Evolutionary conservation across 2,888 invertebrate genomes (phyloP).

Genomic region (Nomada ferruginata): DNA sequence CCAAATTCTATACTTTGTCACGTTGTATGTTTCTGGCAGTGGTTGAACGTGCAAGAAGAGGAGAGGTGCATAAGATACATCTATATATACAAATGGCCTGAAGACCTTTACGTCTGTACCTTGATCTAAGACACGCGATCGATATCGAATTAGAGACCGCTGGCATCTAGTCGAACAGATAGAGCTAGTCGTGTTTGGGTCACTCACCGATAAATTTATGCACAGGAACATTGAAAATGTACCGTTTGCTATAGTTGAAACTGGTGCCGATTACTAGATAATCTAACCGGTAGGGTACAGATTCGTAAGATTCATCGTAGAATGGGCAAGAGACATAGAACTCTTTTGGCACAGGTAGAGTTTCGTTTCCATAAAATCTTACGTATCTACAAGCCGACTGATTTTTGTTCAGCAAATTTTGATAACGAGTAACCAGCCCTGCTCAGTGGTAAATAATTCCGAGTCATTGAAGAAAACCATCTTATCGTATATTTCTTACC

Average conservation of each 20-base stretch:
- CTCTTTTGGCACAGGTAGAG: constrained; percentile 55
- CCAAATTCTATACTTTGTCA: constrained; percentile 79
- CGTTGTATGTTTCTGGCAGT: constrained; percentile 77
- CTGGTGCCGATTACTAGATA: constrained; percentile 69
- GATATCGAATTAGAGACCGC: background rate
- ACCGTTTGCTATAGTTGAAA: constrained; percentile 76
- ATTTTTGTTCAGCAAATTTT: constrained; percentile 68
- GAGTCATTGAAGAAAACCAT: background rate
- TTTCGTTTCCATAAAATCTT: constrained; percentile 64
- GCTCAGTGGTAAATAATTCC: background rate
- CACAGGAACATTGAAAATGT: constrained; percentile 78
- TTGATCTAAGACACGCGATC: constrained; percentile 40
- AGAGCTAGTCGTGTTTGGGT: background rate
- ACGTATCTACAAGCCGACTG: constrained; percentile 74
- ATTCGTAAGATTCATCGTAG: constrained; percentile 71
- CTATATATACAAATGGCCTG: constrained; percentile 80
- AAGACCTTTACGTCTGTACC: constrained; percentile 67
- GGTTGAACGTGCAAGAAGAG: constrained; percentile 78
- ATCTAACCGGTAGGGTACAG: constrained; percentile 74
- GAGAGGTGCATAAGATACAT: constrained; percentile 75
- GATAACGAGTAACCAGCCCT: constrained; percentile 78
- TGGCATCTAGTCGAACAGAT: background rate
- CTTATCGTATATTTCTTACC: constrained; percentile 67
- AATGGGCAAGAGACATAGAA: constrained; percentile 79
- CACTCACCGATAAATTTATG: constrained; percentile 76